These are phyloP conservation scores for Tenthredo mesomela DNA, from an alignment of 2,888 invertebrate genomes.

Conservation along the genomic window DNA sequence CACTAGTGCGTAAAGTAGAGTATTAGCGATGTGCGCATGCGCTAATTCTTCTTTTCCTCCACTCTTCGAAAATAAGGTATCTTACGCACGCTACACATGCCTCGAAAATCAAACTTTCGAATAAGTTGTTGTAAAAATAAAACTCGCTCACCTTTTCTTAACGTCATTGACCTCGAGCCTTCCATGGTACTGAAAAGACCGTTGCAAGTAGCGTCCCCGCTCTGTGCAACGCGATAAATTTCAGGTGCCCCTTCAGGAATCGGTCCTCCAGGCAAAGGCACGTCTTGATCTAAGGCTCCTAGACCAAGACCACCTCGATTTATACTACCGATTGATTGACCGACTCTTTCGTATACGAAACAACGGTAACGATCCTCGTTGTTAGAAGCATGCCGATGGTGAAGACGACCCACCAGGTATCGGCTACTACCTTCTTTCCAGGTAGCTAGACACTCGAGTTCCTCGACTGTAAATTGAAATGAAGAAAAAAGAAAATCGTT, in stretches of 20 bases:
- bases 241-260: slow-evolving; percentile 72
- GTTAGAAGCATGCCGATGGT: slow-evolving; percentile 93
- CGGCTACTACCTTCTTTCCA: slow-evolving; percentile 97
- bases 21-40: too few species aligned
- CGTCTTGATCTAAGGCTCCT: slow-evolving; percentile 72
- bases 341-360: slow-evolving; percentile 94
- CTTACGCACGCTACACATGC: too few species aligned
- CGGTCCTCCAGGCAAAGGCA: slow-evolving; percentile 68
- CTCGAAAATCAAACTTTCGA: too few species aligned
- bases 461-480: slow-evolving; percentile 84
- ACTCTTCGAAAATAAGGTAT: too few species aligned
- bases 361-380: slow-evolving; percentile 97
- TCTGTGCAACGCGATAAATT: slow-evolving; percentile 91
- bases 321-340: slow-evolving; percentile 70
- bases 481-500: background rate
- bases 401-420: slow-evolving; percentile 93
- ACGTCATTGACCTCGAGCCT: slow-evolving; percentile 90
- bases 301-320: slow-evolving; percentile 70
- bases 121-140: background rate
- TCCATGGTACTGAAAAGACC: slow-evolving; percentile 95
- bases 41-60: too few species aligned
- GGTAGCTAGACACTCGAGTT: slow-evolving; percentile 93
- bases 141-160: slow-evolving; percentile 84
- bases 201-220: slow-evolving; percentile 96
- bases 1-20: too few species aligned